Evolutionary conservation across 1,140 invertebrate genomes (phyloP), one percentile per base, ranked within the genome.

Genomic region (Drosophila punjabiensis): DNA sequence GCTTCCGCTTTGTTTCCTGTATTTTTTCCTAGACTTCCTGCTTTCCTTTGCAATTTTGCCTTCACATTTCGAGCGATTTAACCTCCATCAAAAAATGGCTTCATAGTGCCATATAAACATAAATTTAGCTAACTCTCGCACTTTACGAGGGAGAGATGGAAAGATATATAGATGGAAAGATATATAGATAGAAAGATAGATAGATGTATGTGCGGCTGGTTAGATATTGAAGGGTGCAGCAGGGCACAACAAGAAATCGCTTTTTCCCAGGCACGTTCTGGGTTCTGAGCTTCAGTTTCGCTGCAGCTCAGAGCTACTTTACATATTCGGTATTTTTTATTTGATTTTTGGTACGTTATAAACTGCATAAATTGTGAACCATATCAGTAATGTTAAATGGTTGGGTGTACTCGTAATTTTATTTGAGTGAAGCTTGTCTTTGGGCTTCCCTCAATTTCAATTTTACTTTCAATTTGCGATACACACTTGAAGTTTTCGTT

Each of bases 261-360:
- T 52, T 70, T 82, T 78, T 70, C 67, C 39, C 60, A 68, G 67
- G 79, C 78, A 73, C 84, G 68, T 81, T 67, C 48, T 60, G 35
- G 47, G 35, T 16, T 52, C 28, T 43, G 65, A 41, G 37, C 48
- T 74, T 66, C 37, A 62, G 53, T 47, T 60, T 48, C 69, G 37
- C 61, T 87, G 50, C 80, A 71, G 71, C 77, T 77, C 85, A 14
- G 13, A 71, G 55, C 69, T 71, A 35, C 62, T 89, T 85, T 90
- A 71, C 66, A 79, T 81, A 59, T 66, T 65, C 30, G 1, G 3
- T n/a, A n/a, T 8, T 37, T 80, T 60, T 53, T 63, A 58, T 50
- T 76, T 69, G 50, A 56, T 68, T 62, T 52, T 58, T 20, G 37
- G 43, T 77, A 20, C 35, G 20, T 71, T 73, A 73, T 74, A 41